Percentiles rank a stretch among this genome's conserved stretches.
Conservation (phyloP, 1,140 invertebrate genomes). For the Melitaea cinxia region DNA sequence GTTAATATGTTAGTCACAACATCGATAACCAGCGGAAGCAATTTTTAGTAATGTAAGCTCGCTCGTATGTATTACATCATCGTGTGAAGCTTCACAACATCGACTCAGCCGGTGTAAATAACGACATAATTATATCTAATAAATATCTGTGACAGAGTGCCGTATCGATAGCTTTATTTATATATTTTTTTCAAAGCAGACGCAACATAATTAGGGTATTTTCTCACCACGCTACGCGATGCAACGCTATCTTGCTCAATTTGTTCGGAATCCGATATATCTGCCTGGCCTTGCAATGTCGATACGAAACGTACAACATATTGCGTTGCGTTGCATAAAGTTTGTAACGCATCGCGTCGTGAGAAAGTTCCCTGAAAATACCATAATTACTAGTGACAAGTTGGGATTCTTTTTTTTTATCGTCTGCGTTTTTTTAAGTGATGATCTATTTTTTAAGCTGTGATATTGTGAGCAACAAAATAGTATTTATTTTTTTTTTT, state of each 20-base stretch:
- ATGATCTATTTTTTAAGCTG: slow-evolving; percentile 29
- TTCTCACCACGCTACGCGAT: slow-evolving; percentile 57
- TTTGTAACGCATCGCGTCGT: slow-evolving; percentile 59
- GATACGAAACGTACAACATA: slow-evolving; percentile 58
- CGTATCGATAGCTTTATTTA: slow-evolving; percentile 13
- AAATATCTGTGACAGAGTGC: background rate
- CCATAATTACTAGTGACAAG: slow-evolving; percentile 42
- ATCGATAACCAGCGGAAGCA: slow-evolving; percentile 27
- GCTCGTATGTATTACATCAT: slow-evolving; percentile 10
- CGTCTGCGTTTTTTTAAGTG: slow-evolving; percentile 13
- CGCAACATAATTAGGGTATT: slow-evolving; percentile 53
- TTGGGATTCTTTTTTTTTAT: slow-evolving; percentile 9
- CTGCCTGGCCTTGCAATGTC: slow-evolving; percentile 50
- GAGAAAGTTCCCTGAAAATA: slow-evolving; percentile 60
- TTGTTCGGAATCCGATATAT: slow-evolving; percentile 43
- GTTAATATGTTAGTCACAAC: slow-evolving; percentile 39
- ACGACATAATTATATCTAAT: slow-evolving; percentile 11
- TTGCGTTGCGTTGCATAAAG: slow-evolving; percentile 55
- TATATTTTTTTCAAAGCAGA: slow-evolving; percentile 42
- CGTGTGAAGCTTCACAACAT: slow-evolving; percentile 43
- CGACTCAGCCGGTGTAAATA: slow-evolving; percentile 35
- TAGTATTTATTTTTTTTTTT: too few relatives aligned
- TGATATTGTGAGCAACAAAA: slow-evolving; percentile 34
- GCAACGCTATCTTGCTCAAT: slow-evolving; percentile 45
- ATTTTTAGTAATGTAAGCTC: slow-evolving; percentile 28